These are phyloP conservation scores for Gopherus flavomarginatus DNA, from an alignment of 2,113 vertebrate species.

Conservation along the genomic window DNA sequence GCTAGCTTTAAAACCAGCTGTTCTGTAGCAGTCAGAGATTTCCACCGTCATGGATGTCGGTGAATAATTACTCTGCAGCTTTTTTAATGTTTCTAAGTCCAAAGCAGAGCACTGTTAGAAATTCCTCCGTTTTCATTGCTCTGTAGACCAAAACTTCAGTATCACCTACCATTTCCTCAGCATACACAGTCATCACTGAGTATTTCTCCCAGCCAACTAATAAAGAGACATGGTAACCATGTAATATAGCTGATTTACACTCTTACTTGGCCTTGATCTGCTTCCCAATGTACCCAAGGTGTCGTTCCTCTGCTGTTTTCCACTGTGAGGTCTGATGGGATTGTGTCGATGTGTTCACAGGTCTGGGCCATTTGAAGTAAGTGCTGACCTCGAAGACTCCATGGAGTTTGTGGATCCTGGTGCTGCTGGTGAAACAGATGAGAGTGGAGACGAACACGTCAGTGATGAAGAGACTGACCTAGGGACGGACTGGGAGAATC, in stretches of 20 bases:
- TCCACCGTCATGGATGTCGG: not conserved
- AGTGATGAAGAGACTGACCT: slow-evolving; percentile 97
- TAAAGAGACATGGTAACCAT: rapidly evolving
- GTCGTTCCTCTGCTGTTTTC: rapidly evolving
- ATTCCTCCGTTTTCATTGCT: not conserved
- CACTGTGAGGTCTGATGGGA: rapidly evolving
- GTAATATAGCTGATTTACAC: rapidly evolving
- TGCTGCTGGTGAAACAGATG: slow-evolving; percentile 85
- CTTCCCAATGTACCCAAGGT: rapidly evolving
- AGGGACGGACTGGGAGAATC: slow-evolving; percentile 98
- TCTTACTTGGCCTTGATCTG: rapidly evolving
- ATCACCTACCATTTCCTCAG: rapidly evolving
- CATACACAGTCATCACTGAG: rapidly evolving
- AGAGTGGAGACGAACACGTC: slow-evolving; percentile 91
- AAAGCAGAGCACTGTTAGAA: not conserved
- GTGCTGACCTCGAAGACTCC: slow-evolving; percentile 94
- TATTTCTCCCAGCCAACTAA: not conserved
- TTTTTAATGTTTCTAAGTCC: rapidly evolving
- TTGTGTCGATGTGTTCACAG: slow-evolving; percentile 56
- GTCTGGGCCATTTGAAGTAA: slow-evolving; percentile 95
- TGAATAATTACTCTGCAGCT: not conserved
- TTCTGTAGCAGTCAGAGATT: not conserved
- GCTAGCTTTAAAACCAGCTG: not conserved
- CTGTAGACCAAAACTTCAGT: not conserved
- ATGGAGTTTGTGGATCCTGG: slow-evolving; percentile 97